Evolutionary conservation across 2,797 vertebrate genomes (phyloP).

Genomic region (Sebastes alutus): DNA sequence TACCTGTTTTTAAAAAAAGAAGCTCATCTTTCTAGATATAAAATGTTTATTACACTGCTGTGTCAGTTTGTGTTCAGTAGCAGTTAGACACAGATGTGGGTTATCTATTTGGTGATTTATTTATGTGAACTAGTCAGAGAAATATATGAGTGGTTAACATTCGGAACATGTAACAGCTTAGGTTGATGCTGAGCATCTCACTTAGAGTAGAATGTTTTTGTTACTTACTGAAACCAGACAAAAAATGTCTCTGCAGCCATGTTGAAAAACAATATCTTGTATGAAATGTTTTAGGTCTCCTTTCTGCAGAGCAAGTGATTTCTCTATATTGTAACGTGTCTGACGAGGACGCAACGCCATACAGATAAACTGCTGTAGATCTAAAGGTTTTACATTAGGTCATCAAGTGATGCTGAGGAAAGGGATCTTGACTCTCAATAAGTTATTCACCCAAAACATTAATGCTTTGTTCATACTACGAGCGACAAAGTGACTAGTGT

Average conservation of each 20-base stretch:
- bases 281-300: conserved; percentile 53
- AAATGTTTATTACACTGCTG: conserved; percentile 78
- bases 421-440: conserved; percentile 23
- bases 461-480: not conserved
- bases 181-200: conserved; percentile 78
- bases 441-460: conserved; percentile 45
- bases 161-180: conserved; percentile 66
- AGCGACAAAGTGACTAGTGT: not conserved
- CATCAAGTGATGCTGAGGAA: conserved; percentile 13
- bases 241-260: conserved; percentile 52
- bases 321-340: conserved; percentile 49
- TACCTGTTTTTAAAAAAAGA: conserved; percentile 36
- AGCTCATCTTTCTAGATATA: conserved; percentile 72
- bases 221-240: conserved; percentile 54
- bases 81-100: conserved; percentile 79
- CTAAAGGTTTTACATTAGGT: conserved; percentile 33
- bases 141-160: conserved; percentile 69
- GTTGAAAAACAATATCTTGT: conserved; percentile 46
- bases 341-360: conserved; percentile 45
- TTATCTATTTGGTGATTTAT: conserved; percentile 81
- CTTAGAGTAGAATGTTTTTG: conserved; percentile 67
- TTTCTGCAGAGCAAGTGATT: conserved; percentile 47
- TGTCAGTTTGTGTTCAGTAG: conserved; percentile 79
- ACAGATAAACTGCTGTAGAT: conserved; percentile 42
- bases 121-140: conserved; percentile 79